Evolutionary conservation across 2,113 vertebrate species (phyloP).

Genomic region (Etheostoma cragini): DNA sequence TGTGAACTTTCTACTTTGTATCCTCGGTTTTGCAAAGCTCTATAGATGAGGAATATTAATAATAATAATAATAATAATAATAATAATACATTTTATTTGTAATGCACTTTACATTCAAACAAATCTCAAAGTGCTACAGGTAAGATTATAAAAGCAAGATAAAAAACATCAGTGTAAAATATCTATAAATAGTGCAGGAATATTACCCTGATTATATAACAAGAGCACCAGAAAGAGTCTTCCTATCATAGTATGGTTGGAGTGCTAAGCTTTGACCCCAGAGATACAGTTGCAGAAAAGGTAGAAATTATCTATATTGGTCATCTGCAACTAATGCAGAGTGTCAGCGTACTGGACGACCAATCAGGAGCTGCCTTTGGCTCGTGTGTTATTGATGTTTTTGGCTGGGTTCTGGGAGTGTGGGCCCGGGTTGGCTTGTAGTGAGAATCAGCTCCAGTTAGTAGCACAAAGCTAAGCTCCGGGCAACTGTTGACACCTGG

Average conservation of each 20-base stretch:
- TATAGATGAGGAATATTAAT: not conserved
- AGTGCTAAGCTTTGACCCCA: not conserved
- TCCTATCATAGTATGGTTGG: not conserved
- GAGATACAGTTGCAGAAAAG: not conserved
- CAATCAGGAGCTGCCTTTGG: not conserved
- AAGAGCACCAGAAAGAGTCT: not conserved
- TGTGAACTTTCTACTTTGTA: not conserved
- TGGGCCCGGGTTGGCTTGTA: not conserved
- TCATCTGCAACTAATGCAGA: not conserved
- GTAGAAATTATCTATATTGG: not conserved
- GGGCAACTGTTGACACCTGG: slow-evolving; percentile 9
- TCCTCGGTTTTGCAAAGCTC: not conserved
- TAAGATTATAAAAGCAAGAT: too few species aligned
- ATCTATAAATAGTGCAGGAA: too few species aligned
- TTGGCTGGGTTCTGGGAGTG: not conserved
- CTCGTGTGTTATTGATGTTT: not conserved
- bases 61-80: too few species aligned
- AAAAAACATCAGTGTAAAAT: too few species aligned
- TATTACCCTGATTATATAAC: not conserved
- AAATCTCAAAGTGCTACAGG: too few species aligned
- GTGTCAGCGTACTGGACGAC: not conserved
- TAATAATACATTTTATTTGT: too few species aligned
- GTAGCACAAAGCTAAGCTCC: not conserved
- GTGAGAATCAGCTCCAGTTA: not conserved
- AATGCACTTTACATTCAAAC: too few species aligned